A percentile compares a stretch with the other conserved stretches of the same genome.
Conservation (phyloP, 2,113 vertebrate species). For the Rhinoderma darwinii region DNA sequence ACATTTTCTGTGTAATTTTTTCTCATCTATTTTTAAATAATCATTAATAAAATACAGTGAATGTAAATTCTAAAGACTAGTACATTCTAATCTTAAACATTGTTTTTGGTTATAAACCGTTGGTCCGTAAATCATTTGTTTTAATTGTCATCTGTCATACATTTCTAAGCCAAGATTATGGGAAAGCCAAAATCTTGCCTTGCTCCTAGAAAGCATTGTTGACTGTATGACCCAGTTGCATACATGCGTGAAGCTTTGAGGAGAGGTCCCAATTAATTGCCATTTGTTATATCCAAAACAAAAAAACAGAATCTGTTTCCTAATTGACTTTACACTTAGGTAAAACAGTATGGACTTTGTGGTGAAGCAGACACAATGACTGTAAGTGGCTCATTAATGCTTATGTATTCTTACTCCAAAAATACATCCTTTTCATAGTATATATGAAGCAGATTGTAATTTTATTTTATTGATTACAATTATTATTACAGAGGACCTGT, state of each 20-base stretch:
- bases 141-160: not conserved
- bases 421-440: too few species aligned
- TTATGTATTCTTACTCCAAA: not conserved
- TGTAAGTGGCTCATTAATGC: not conserved
- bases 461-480: too few species aligned
- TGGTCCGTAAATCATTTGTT: not conserved
- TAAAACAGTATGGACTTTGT: not conserved
- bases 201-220: slow-evolving; percentile 4
- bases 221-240: slow-evolving; percentile 25
- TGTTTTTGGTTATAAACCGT: not conserved
- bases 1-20: too few species aligned
- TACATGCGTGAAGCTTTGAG: slow-evolving; percentile 12
- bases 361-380: not conserved
- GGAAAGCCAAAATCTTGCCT: not conserved
- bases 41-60: not conserved
- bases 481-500: too few species aligned
- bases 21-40: not conserved
- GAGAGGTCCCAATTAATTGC: slow-evolving; percentile 18
- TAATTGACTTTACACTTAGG: not conserved
- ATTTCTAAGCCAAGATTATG: not conserved
- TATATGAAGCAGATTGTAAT: too few species aligned
- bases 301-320: not conserved
- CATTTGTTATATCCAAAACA: slow-evolving; percentile 6
- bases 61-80: not conserved
- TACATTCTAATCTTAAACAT: not conserved